Evolutionary conservation across 2,797 vertebrate genomes (phyloP), one percentile per base, ranked within the genome.

Genomic region (Oreonectes daqikongensis): DNA sequence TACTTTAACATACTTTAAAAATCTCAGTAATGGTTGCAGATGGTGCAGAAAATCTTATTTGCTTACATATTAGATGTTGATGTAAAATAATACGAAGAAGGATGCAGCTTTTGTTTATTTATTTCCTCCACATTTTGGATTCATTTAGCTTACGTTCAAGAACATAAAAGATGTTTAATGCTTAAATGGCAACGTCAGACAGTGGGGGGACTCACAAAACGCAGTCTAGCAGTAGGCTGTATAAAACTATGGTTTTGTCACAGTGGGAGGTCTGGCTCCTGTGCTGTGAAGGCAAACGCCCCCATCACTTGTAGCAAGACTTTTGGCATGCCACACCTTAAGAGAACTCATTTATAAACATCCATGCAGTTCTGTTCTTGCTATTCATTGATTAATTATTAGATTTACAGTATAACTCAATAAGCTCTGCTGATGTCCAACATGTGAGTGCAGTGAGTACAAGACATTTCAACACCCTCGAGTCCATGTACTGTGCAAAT

Each of bases 261-360:
- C 42, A 42, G 38, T 71, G 42, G 73, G 73, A 76, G 74, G 52
- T 72, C 69, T 77, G 50, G 69, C 53, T 69, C 22, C 53, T 68
- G 53, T 81, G 52, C 40, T 52, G 52, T 70, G 22, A 76, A 72
- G 44, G 24, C 53, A 68, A 63, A 52, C 32, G 12, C 3, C 68
- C 40, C 26, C 24, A 67, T 38, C 15, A 60, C 30, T 52, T 67
- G 32, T n/a, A 80, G 17, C 30, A 50, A 61, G n/a, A 48, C 40
- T 50, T 81, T 78, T 81, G 75, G 75, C 70, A 40, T 22, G 30
- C 35, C 28, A 64, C 30, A 44, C 46, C 72, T 67, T 46, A 53
- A 61, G 35, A 48, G 15, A 38, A 69, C 44, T 64, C 12, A 74
- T 74, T 74, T 66, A 67, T 53, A 40, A 55, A 50, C 42, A 1